These are phyloP conservation scores for Coleophora flavipennella DNA, from an alignment of 2,888 invertebrate species.

Conservation along the genomic window DNA sequence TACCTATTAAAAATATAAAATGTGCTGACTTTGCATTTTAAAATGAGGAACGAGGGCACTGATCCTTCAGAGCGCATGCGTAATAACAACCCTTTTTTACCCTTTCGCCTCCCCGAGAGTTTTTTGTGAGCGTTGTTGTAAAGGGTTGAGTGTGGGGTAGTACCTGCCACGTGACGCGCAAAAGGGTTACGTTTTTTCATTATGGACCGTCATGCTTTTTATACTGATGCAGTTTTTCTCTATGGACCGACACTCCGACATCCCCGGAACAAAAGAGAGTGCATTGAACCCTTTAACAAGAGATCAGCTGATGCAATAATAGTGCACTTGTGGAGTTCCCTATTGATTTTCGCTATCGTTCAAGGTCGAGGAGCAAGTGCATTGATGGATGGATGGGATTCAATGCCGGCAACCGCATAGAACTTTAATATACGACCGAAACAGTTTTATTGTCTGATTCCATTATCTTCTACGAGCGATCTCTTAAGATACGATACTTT, in stretches of 20 bases:
- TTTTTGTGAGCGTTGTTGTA: constrained; percentile 68
- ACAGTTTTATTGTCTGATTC: no score
- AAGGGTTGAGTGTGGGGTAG: constrained; percentile 61
- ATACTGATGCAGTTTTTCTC: constrained; percentile 49
- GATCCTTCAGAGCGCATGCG: constrained; percentile 65
- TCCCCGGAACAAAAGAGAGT: constrained; percentile 54
- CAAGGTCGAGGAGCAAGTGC: constrained; percentile 40
- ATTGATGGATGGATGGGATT: no score
- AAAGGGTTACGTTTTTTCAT: constrained; percentile 66
- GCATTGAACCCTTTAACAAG: constrained; percentile 58
- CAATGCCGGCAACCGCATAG: no score
- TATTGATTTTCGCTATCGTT: constrained; percentile 57
- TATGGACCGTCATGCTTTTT: constrained; percentile 48
- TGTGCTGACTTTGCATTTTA: constrained; percentile 39
- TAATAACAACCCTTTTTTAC: constrained; percentile 69
- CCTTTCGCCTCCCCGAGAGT: constrained; percentile 64
- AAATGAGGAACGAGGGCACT: constrained; percentile 62
- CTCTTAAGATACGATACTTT: no score
- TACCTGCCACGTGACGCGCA: constrained; percentile 66
- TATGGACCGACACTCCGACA: constrained; percentile 38
- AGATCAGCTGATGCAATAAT: constrained; percentile 66
- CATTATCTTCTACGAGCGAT: no score
- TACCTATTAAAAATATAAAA: constrained; percentile 19
- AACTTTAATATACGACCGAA: no score
- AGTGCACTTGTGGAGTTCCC: constrained; percentile 54